Conservation (phyloP, 2,113 vertebrate genomes). For the Coptodon rendalli region DNA sequence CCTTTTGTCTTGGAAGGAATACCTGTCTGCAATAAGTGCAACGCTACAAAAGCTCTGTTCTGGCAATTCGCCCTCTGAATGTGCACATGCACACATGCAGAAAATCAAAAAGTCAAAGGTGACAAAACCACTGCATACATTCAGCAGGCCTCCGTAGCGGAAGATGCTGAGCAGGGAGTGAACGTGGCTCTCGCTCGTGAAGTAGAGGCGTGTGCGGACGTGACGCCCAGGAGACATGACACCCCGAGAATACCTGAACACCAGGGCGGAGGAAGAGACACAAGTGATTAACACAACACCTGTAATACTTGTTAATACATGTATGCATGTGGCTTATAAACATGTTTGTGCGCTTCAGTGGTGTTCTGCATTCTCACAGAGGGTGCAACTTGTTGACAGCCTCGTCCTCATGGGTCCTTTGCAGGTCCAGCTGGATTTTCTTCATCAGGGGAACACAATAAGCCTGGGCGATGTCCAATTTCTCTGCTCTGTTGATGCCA, state of each 20-base stretch:
- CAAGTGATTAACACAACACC: background rate
- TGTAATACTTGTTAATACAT: background rate
- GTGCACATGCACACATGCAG: background rate
- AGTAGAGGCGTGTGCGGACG: conserved; percentile 92
- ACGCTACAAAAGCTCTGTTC: background rate
- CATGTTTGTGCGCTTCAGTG: background rate
- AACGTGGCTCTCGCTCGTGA: conserved; percentile 96
- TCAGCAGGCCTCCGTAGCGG: conserved; percentile 91
- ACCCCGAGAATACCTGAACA: conserved; percentile 88
- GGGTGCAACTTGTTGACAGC: conserved; percentile 98
- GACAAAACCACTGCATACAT: conserved; percentile 70
- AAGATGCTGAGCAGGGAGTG: conserved; percentile 96
- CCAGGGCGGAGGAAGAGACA: background rate
- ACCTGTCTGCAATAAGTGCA: background rate
- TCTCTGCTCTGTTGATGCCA: conserved; percentile 89
- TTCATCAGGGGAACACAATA: conserved; percentile 94
- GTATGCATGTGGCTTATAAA: background rate
- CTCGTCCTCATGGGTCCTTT: conserved; percentile 97
- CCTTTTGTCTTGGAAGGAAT: background rate
- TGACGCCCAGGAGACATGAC: conserved; percentile 96
- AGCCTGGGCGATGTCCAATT: conserved; percentile 92
- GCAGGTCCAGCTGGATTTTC: conserved; percentile 94
- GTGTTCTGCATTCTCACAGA: conserved; percentile 68
- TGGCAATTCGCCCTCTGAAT: background rate
- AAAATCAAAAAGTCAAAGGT: background rate